phyloP scores from a whole-genome alignment of 2,113 vertebrate species.

The Paralichthys olivaceus region DNA sequence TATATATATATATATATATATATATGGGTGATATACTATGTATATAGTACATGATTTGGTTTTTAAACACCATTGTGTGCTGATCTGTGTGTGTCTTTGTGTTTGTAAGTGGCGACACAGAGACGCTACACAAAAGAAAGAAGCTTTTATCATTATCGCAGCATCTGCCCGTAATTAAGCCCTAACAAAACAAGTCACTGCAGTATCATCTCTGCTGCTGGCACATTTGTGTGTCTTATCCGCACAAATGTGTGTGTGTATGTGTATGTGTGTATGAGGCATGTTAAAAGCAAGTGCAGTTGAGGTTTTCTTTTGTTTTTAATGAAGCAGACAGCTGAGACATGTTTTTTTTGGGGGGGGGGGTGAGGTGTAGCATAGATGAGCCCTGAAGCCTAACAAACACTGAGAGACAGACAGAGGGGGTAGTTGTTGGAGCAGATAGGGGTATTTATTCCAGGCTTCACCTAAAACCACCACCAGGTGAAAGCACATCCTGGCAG shows the following conservation, averaged over 20 bases:
- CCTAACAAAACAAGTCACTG: slow-evolving; percentile 74
- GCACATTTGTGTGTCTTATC: slow-evolving; percentile 1
- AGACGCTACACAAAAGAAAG: slow-evolving; percentile 54
- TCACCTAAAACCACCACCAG: slow-evolving; percentile 66
- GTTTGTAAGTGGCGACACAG: slow-evolving; percentile 22
- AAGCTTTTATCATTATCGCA: slow-evolving; percentile 58
- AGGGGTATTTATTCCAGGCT: slow-evolving; percentile 69
- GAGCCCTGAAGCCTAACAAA: slow-evolving; percentile 55
- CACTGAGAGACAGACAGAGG: slow-evolving; percentile 28
- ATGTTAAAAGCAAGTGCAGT: slow-evolving; percentile 43
- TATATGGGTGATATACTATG: not conserved
- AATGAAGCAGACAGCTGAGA: slow-evolving; percentile 50
- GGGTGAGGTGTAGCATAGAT: slow-evolving; percentile 52
- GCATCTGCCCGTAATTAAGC: slow-evolving; percentile 73
- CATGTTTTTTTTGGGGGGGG: not conserved
- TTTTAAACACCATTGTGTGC: not conserved
- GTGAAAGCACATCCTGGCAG: slow-evolving; percentile 67
- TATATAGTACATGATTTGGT: not conserved
- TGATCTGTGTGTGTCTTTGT: slow-evolving; percentile 10
- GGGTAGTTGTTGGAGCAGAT: slow-evolving; percentile 28
- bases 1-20: too few species aligned
- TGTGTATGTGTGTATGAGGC: slow-evolving; percentile 21
- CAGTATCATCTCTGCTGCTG: slow-evolving; percentile 53
- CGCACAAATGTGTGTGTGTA: not conserved
- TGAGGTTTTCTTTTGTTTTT: slow-evolving; percentile 37